Evolutionary conservation across 1,140 invertebrate genomes (phyloP).

Genomic region (Neuroterus valhalla): DNA sequence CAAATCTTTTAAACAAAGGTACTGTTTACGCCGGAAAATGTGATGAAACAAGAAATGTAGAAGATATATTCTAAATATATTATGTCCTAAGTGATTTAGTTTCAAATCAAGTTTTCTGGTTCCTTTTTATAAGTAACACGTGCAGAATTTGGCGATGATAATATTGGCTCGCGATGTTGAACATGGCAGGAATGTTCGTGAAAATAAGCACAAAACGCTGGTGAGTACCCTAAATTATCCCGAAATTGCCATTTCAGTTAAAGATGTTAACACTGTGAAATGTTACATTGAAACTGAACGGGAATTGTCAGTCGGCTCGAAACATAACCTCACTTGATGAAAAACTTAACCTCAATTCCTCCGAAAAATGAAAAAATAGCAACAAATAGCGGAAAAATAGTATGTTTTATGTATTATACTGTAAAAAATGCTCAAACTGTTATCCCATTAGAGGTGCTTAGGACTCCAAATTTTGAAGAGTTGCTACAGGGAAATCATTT

Average conservation of each 20-base stretch:
- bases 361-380: too few species aligned
- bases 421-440: neutral
- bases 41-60: too few species aligned
- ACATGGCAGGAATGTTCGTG: slow-evolving; percentile 50
- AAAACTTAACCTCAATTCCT: too few species aligned
- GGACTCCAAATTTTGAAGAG: neutral
- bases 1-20: too few species aligned
- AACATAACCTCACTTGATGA: slow-evolving; percentile 14
- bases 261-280: neutral
- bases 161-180: slow-evolving; percentile 11
- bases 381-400: too few species aligned
- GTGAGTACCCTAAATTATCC: slow-evolving; percentile 38
- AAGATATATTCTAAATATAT: too few species aligned
- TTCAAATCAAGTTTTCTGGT: too few species aligned
- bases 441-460: slow-evolving; percentile 5
- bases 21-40: too few species aligned
- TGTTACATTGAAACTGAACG: neutral
- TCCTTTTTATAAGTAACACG: too few species aligned
- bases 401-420: neutral
- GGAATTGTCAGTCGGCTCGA: neutral
- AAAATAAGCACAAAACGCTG: slow-evolving; percentile 45
- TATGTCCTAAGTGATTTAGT: too few species aligned
- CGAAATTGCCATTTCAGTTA: neutral
- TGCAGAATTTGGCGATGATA: neutral
- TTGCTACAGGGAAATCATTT: slow-evolving; percentile 7